phyloP scores from a whole-genome alignment of 2,888 invertebrate species.

The Craniophora ligustri region DNA sequence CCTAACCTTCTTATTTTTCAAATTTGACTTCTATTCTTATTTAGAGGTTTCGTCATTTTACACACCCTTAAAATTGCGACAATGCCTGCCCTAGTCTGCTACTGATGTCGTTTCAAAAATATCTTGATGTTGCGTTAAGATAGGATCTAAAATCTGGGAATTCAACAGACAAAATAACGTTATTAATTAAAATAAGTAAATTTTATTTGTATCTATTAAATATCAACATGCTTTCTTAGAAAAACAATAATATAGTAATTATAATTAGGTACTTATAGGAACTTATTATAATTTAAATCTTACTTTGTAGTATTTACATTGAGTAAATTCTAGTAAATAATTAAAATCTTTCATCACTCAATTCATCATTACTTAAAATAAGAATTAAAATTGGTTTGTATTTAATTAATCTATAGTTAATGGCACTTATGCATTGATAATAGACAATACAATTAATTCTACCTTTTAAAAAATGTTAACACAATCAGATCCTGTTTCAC shows the following conservation, averaged over 20 bases:
- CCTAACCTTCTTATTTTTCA: too few species aligned
- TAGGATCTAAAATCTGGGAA: too few species aligned
- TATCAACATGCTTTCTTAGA: slow-evolving; percentile 48
- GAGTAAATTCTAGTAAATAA: slow-evolving; percentile 49
- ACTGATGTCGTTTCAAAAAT: too few species aligned
- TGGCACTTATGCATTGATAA: slow-evolving; percentile 28
- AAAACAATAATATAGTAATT: slow-evolving; percentile 18
- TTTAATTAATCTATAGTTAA: too few species aligned
- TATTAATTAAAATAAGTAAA: slow-evolving; percentile 18
- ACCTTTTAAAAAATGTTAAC: slow-evolving; percentile 8
- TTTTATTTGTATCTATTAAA: slow-evolving; percentile 37
- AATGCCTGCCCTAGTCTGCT: too few species aligned
- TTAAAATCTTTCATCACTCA: slow-evolving; percentile 14
- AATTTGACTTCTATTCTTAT: too few species aligned
- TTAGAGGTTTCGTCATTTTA: too few species aligned
- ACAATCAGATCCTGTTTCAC: slow-evolving; percentile 22
- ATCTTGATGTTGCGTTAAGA: too few species aligned
- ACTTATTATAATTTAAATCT: slow-evolving; percentile 39
- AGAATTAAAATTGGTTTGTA: slow-evolving; percentile 3
- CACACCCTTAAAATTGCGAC: too few species aligned
- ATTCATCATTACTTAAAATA: slow-evolving; percentile 5
- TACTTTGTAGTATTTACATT: slow-evolving; percentile 54
- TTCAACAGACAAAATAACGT: background rate
- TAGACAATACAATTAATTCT: slow-evolving; percentile 2
- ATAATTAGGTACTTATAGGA: slow-evolving; percentile 38